Base-by-base conservation (phyloP, 1,140 invertebrate genomes). In the Drosophila cardini region DNA sequence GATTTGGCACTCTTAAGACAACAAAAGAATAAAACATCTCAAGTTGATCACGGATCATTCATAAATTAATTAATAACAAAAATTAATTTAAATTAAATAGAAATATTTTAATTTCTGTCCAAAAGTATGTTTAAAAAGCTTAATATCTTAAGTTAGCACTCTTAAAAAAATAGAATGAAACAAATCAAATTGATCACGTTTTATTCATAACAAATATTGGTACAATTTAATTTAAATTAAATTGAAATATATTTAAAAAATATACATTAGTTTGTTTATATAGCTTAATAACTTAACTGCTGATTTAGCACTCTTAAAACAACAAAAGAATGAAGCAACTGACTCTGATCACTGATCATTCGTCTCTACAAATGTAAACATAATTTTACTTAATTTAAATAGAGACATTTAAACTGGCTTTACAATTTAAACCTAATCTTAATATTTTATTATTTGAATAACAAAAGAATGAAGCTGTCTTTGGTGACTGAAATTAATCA, bases 341-440 rank as follows among this genome's bases (percentile, higher is more conserved):
- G 21, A 26, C 4, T 26, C 21, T 26, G 4, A 32, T 45, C n/a
- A 15, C 13, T 55, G 30, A 36, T 26, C 11, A 15, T 9, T 34
- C 38, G 5, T 10, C 7, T 64, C 4, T 42, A 10, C 6, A 34
- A 43, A 55, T 43, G 9, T 64, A 6, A 64, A 64, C 15, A 43
- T 13, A 30, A 32, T 26, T 26, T 21, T 9, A 5, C 15, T 13
- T 11, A 58, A 58, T 42, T 50, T 40, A 30, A 43, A 10, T 11
- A 4, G 8, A 40, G 38, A 13, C n/a, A 2, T 46, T 2, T 18
- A 10, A 13, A 63, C 16, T 5, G 13, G 2, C 4, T 1, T 26
- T 26, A 26, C 21, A n/a, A n/a, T n/a, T n/a, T n/a, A n/a, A n/a
- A n/a, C 3, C 43, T 34, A 42, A 1, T 48, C 15, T n/a, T n/a